Evolutionary conservation across 1,140 invertebrate genomes (phyloP).

Genomic region (Magallana angulata): DNA sequence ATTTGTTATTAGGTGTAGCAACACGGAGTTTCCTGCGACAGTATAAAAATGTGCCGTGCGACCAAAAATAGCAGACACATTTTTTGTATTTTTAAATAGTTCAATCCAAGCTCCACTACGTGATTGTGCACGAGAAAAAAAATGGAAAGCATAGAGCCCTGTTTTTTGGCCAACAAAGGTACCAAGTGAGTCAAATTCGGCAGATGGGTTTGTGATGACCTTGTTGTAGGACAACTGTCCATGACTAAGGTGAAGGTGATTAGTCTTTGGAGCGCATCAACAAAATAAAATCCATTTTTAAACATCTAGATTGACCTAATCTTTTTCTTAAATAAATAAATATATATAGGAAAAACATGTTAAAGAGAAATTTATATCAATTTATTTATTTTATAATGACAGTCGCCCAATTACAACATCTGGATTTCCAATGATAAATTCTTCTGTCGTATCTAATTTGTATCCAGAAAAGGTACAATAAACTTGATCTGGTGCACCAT

Average conservation of each 20-base stretch:
- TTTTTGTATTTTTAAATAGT: constrained; percentile 42
- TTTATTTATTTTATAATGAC: too few species aligned
- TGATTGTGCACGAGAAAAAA: constrained; percentile 43
- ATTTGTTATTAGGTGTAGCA: constrained; percentile 37
- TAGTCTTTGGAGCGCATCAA: too few species aligned
- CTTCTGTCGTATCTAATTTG: neutral
- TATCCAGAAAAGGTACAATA: constrained; percentile 62
- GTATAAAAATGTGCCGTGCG: constrained; percentile 49
- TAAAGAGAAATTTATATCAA: too few species aligned
- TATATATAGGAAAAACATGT: too few species aligned
- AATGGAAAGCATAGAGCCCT: constrained; percentile 53
- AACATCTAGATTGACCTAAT: too few species aligned
- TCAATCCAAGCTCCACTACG: constrained; percentile 45
- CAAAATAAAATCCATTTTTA: too few species aligned
- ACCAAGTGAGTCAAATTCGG: constrained; percentile 19
- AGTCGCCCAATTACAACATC: neutral
- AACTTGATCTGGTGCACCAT: constrained; percentile 45
- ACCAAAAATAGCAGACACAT: constrained; percentile 45
- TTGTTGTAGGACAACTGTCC: constrained; percentile 48
- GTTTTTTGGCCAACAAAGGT: constrained; percentile 25
- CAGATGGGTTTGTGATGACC: constrained; percentile 31
- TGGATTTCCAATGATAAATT: neutral
- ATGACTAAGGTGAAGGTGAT: constrained; percentile 23
- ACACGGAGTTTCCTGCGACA: constrained; percentile 55
- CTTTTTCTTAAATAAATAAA: too few species aligned